Evolutionary conservation across 2,888 invertebrate species (phyloP).

Genomic region (Metopia argyrocephala): DNA sequence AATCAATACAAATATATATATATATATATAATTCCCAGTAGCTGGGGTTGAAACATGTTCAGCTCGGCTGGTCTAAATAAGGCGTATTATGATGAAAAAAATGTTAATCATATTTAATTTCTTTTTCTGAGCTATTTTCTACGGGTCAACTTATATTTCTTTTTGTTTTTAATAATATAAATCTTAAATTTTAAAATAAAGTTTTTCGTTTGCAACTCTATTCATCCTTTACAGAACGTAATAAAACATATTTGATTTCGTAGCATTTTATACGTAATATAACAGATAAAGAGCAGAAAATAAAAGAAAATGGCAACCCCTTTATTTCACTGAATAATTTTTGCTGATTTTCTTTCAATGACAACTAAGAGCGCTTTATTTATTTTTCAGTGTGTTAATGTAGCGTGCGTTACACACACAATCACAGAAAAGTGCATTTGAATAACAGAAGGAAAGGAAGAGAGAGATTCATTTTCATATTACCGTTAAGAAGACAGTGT

Average conservation of each 20-base stretch:
- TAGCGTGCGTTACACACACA: no score
- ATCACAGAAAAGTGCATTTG: no score
- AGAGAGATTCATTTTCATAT: slow-evolving; percentile 7
- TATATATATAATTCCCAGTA: no score
- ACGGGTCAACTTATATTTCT: no score
- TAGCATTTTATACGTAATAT: no score
- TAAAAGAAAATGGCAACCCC: slow-evolving; percentile 3
- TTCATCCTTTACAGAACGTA: slow-evolving; percentile 32
- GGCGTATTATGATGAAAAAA: no score
- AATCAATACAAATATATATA: no score
- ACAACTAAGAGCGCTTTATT: slow-evolving; percentile 1
- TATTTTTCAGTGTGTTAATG: not conserved
- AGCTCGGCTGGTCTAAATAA: no score
- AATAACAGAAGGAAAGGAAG: not conserved
- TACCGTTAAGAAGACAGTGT: slow-evolving; percentile 8
- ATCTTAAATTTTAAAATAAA: not conserved
- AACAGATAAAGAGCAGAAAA: not conserved
- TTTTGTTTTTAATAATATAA: not conserved
- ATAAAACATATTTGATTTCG: slow-evolving; percentile 28
- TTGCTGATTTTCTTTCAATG: slow-evolving; percentile 34
- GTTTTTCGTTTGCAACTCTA: slow-evolving; percentile 12
- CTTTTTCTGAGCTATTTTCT: no score
- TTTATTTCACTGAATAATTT: not conserved
- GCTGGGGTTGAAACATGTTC: no score
- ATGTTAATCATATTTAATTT: no score